These are phyloP conservation scores for Ptychochromis oligacanthus DNA, from an alignment of 2,113 vertebrate species.

Conservation along the genomic window DNA sequence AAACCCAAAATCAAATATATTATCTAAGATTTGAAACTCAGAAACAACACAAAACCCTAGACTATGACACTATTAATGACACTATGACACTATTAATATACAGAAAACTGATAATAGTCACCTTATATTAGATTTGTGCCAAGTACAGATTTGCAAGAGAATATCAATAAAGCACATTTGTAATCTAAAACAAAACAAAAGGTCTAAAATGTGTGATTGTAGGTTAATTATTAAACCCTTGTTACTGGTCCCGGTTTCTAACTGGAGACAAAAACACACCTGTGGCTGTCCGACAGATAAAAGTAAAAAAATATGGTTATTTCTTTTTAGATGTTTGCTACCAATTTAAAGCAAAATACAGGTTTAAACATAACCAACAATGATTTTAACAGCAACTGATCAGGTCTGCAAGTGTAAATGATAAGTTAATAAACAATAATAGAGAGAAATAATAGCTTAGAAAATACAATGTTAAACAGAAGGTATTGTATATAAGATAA, in stretches of 20 bases:
- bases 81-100: no score
- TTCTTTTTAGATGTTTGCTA: background rate
- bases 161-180: background rate
- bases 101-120: fast-evolving
- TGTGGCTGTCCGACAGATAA: background rate
- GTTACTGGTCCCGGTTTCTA: background rate
- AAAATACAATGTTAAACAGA: no score
- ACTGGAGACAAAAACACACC: background rate
- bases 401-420: background rate
- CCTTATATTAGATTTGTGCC: background rate
- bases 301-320: background rate
- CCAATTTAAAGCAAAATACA: background rate
- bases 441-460: no score
- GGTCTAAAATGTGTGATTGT: background rate
- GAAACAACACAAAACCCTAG: background rate
- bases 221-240: background rate
- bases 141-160: background rate
- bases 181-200: background rate
- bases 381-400: background rate
- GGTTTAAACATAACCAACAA: background rate
- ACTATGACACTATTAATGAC: no score
- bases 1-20: background rate
- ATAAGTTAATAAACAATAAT: background rate
- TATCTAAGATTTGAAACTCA: background rate
- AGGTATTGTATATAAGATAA: no score